Evolutionary conservation across 2,888 invertebrate genomes (phyloP).

Genomic region (Carterocephalus palaemon): DNA sequence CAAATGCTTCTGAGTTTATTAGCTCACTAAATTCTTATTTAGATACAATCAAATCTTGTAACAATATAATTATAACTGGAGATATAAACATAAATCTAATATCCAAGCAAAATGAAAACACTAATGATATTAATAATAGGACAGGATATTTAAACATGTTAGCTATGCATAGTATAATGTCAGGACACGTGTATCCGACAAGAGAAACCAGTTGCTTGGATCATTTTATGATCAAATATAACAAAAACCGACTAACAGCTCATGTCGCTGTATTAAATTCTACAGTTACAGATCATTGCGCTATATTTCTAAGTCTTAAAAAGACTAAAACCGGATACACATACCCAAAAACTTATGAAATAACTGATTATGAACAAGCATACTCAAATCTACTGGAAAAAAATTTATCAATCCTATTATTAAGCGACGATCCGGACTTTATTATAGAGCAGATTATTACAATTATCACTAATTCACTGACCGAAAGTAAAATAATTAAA

Average conservation of each 20-base stretch:
- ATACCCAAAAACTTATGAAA: neutral
- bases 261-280: neutral
- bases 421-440: neutral
- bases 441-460: neutral
- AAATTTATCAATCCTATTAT: neutral
- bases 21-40: no score
- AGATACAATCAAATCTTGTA: no score
- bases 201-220: conserved; percentile 10
- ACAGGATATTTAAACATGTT: neutral
- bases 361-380: conserved; percentile 4
- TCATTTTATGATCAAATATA: conserved; percentile 2
- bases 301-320: neutral
- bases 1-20: no score
- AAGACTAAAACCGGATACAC: neutral
- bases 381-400: neutral
- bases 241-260: neutral
- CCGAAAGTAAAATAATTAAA: neutral
- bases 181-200: conserved; percentile 1
- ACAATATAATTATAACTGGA: no score
- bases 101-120: no score
- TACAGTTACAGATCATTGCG: conserved; percentile 7
- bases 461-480: neutral
- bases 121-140: conserved; percentile 2
- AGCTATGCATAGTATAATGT: conserved; percentile 2
- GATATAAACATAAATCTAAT: no score